Base-by-base conservation (phyloP, 2,797 vertebrate species). In the Pempheris klunzingeri region DNA sequence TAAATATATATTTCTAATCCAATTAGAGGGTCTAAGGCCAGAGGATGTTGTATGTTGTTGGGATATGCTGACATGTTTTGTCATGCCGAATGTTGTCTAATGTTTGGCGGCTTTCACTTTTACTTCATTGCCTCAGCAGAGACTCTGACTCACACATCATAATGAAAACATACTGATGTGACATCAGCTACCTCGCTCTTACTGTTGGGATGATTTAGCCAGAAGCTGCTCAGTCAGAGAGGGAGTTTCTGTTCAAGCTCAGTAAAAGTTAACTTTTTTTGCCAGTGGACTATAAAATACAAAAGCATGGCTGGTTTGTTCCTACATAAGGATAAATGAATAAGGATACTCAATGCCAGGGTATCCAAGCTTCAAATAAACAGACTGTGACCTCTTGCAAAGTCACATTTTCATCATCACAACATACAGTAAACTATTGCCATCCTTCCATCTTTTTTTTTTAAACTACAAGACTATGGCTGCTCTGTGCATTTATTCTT, bases 91-190 rank as follows among this genome's bases (percentile, higher is more conserved):
- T 32, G 30, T 32, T 32, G 30, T 32, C 30, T 6, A 32, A 32
- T 32, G 30, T 34, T 11, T 18, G 22, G 32, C 49, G 22, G 52
- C 30, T 49, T 28, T 30, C 28, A 49, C 32, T n/a, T 41, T 28
- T 24, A 39, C 24, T 43, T 54, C 41, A 15, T 13, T 18, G 20
- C 41, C 54, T 20, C 34, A 60, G 53, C 58, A 75, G 57, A 61
- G 68, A 62, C 61, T 62, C 39, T 43, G 73, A 63, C 54, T 65
- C 68, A 59, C 14, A 30, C 13, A 59, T 28, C 46, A 18, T 24
- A 62, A 61, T 36, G 22, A 26, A n/a, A 60, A 43, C n/a, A 59
- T 15, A 28, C 12, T 17, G 46, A 49, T 17, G 3, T 22, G 4
- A 24, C 7, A 8, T 54, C 49, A 36, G 15, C 28, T 20, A n/a